Conservation (phyloP, 64 coral and sea anemone species). For the Pocillopora damicornis region DNA sequence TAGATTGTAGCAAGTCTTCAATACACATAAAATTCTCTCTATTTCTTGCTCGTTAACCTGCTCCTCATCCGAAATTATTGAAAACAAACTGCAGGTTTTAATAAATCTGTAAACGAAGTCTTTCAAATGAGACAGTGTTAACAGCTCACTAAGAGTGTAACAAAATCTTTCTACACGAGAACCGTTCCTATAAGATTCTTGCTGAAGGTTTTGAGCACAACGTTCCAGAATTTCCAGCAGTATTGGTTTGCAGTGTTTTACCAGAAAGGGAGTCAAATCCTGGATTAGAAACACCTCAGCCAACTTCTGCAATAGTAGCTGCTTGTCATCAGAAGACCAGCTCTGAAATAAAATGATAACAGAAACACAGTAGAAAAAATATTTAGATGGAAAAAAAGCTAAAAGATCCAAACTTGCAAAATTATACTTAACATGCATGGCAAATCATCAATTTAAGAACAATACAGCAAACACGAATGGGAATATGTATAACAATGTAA, state of each 20-base stretch:
- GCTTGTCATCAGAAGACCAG: slow-evolving; percentile 64
- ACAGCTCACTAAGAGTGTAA: slow-evolving; percentile 35
- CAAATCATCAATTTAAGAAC: too few species aligned
- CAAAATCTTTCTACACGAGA: slow-evolving; percentile 32
- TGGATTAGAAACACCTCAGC: slow-evolving; percentile 51
- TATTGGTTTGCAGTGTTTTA: slow-evolving; percentile 66
- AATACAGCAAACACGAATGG: too few species aligned
- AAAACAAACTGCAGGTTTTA: slow-evolving; percentile 45
- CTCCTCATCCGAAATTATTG: slow-evolving; percentile 37
- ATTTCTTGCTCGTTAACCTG: neutral
- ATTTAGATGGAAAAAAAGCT: too few species aligned
- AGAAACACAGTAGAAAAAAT: neutral
- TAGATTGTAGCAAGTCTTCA: slow-evolving; percentile 82
- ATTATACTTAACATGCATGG: too few species aligned
- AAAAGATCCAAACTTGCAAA: too few species aligned
- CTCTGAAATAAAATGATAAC: slow-evolving; percentile 27
- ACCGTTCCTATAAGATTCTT: neutral
- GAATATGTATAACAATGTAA: too few species aligned
- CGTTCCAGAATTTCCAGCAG: slow-evolving; percentile 62
- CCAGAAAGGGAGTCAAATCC: slow-evolving; percentile 40
- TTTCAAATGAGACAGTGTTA: slow-evolving; percentile 21
- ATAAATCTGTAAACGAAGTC: slow-evolving; percentile 29
- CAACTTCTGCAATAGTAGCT: slow-evolving; percentile 53
- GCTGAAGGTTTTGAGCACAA: slow-evolving; percentile 34
- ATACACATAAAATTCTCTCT: slow-evolving; percentile 49